Percentiles rank a stretch among this genome's conserved stretches.
Conservation (phyloP, 1,140 invertebrate genomes). For the Leguminivora glycinivorella region DNA sequence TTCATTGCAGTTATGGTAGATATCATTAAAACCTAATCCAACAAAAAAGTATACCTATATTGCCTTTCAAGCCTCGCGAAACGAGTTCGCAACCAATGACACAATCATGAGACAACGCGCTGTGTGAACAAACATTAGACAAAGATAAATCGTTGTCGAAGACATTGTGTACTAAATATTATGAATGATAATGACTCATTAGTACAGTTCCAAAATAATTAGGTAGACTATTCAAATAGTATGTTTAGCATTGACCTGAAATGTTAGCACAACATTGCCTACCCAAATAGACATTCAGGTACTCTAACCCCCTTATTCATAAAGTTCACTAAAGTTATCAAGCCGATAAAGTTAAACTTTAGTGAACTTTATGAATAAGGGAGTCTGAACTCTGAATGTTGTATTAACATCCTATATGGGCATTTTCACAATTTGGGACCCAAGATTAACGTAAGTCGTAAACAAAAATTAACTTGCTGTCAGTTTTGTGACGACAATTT, state of each 20-base stretch:
- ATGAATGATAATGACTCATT: conserved; percentile 8
- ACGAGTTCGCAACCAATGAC: conserved; percentile 5
- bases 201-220: conserved; percentile 1
- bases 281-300: background rate
- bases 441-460: too few relatives aligned
- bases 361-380: too few relatives aligned
- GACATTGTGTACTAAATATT: conserved; percentile 2
- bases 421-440: too few relatives aligned
- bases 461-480: too few relatives aligned
- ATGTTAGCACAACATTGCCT: background rate
- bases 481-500: too few relatives aligned
- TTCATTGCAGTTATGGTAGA: too few relatives aligned
- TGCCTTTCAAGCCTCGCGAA: conserved; percentile 1
- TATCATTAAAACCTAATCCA: too few relatives aligned
- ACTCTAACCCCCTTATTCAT: too few relatives aligned
- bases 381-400: too few relatives aligned
- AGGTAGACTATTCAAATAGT: background rate
- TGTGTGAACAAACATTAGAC: conserved; percentile 15
- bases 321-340: too few relatives aligned
- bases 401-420: too few relatives aligned
- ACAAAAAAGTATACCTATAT: background rate
- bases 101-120: conserved; percentile 7
- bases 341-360: too few relatives aligned
- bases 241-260: conserved; percentile 16
- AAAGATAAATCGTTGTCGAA: conserved; percentile 14